A percentile compares a stretch with the other conserved stretches of the same genome.
These are phyloP conservation scores for Rhinolophus ferrumequinum DNA, from an alignment of 2,113 vertebrate species.

Conservation along the genomic window DNA sequence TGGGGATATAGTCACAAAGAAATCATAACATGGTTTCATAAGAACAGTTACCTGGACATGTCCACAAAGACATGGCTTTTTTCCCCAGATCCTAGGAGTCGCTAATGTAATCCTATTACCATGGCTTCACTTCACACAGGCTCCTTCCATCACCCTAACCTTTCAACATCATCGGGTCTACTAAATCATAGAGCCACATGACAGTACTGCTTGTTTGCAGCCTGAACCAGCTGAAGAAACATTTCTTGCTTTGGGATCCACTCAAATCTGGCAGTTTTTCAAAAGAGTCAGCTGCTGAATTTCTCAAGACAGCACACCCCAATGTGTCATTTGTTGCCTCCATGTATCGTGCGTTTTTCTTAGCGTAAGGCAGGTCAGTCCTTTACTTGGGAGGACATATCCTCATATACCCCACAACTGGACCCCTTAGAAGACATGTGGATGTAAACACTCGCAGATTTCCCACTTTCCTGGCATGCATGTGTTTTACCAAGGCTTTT, in stretches of 20 bases:
- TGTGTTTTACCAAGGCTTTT: not conserved
- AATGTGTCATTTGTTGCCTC: not conserved
- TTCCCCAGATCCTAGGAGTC: not conserved
- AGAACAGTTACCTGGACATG: not conserved
- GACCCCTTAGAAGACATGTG: not conserved
- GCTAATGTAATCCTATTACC: not conserved
- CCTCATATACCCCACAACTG: not conserved
- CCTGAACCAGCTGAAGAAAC: not conserved
- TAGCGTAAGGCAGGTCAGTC: not conserved
- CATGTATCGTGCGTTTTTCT: not conserved
- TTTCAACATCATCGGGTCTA: not conserved
- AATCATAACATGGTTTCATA: not conserved
- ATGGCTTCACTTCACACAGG: not conserved
- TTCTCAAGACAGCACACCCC: not conserved
- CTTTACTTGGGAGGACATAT: not conserved
- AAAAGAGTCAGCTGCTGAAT: not conserved
- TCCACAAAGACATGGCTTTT: not conserved
- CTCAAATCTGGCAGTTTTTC: constrained; percentile 17
- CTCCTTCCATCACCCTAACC: not conserved
- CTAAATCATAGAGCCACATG: not conserved
- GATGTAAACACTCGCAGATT: not conserved
- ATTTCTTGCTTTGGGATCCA: not conserved
- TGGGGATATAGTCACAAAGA: not conserved
- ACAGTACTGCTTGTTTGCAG: not conserved
- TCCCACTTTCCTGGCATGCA: not conserved